Evolutionary conservation across 2,888 invertebrate species (phyloP).

Genomic region (Meteorus colon): DNA sequence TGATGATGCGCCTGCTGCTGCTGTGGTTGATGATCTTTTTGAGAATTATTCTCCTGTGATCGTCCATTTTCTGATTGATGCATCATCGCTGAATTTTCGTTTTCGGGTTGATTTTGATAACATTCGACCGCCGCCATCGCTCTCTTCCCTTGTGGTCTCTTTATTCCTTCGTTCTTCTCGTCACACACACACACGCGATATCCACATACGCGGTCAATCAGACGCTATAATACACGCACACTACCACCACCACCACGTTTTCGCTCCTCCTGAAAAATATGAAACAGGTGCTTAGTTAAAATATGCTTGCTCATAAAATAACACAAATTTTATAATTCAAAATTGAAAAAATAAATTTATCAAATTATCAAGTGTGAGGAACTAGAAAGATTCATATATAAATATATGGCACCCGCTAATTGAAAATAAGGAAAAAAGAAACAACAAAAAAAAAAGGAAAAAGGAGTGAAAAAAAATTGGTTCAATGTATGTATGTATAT

Average conservation of each 20-base stretch:
- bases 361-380: background rate
- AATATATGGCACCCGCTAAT: background rate
- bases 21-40: slow-evolving; percentile 36
- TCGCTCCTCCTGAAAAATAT: slow-evolving; percentile 9
- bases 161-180: slow-evolving; percentile 13
- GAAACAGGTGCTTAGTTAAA: slow-evolving; percentile 15
- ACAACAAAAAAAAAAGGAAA: background rate
- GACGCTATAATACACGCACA: slow-evolving; percentile 14
- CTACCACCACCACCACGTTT: slow-evolving; percentile 2
- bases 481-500: background rate
- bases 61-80: slow-evolving; percentile 39
- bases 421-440: background rate
- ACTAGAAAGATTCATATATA: background rate
- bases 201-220: background rate
- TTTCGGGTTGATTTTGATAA: slow-evolving; percentile 64
- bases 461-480: background rate
- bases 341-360: background rate
- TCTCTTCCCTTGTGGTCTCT: slow-evolving; percentile 33
- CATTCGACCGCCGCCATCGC: slow-evolving; percentile 70
- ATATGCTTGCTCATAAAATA: background rate
- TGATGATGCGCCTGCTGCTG: slow-evolving; percentile 38
- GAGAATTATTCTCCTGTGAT: slow-evolving; percentile 30
- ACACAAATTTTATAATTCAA: background rate
- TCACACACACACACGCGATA: slow-evolving; percentile 1
- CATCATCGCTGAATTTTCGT: slow-evolving; percentile 55